Evolutionary conservation across 1,140 invertebrate genomes (phyloP), one percentile per base, ranked within the genome.

Genomic region (Diplogasteroides magnus): DNA sequence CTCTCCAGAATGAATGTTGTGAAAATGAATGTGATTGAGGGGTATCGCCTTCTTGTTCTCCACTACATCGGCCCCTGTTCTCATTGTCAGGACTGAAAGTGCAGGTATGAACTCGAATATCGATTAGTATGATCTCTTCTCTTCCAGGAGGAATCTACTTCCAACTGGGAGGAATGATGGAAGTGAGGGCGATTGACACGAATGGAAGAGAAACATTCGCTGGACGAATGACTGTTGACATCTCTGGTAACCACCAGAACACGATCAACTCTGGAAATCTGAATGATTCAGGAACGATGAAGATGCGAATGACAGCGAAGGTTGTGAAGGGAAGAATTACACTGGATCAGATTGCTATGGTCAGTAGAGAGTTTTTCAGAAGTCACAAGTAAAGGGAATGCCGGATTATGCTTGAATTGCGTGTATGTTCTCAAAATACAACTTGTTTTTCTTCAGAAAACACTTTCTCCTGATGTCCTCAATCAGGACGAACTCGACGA

Each of bases 401-500:
- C n/a, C n/a, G n/a, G n/a, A n/a, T n/a, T n/a, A n/a, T n/a, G n/a
- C n/a, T n/a, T n/a, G n/a, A n/a, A n/a, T n/a, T n/a, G n/a, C n/a
- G n/a, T n/a, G n/a, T n/a, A 48, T 48, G 6, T 48, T 48, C 19
- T 48, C 19, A n/a, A n/a, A n/a, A n/a, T n/a, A n/a, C 19, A 48
- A 11, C 37, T 48, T 48, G 6, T 11, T 11, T 48, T 15, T 26
- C 14, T 80, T 76, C 57, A 79, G 75, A 81, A 61, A 32, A 78
- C 81, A 6, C 64, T 78, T 23, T 64, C 79, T 25, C 79, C 79
- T 13, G 72, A 69, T 31, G 70, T 83, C 29, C 67, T 81, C 15
- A 58, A 69, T 28, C 79, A 81, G 67, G 74, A 78, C n/a, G 79
- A 81, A 65, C 63, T 81, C n/a, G 81, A 81, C 57, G 71, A 80